Evolutionary conservation across 1,140 invertebrate species (phyloP).

Genomic region (Helicoverpa zea): DNA sequence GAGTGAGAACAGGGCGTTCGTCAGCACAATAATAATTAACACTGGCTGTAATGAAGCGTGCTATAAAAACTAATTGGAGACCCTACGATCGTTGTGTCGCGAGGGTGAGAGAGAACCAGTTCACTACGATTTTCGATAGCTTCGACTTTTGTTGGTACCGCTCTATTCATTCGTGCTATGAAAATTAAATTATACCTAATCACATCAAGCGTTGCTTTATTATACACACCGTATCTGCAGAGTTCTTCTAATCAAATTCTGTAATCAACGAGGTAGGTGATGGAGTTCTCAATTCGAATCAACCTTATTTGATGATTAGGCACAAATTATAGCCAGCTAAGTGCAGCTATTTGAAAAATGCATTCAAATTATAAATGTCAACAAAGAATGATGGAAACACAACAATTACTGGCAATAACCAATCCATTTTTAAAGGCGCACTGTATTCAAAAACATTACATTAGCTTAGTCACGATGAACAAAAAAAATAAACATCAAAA

Average conservation of each 20-base stretch:
- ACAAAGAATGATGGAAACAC: slow-evolving; percentile 1
- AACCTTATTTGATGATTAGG: neutral
- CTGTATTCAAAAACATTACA: slow-evolving; percentile 32
- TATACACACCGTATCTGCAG: neutral
- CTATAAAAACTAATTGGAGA: slow-evolving; percentile 85
- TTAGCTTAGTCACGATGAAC: slow-evolving; percentile 32
- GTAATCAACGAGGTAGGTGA: slow-evolving; percentile 1
- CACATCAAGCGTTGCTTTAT: slow-evolving; percentile 1
- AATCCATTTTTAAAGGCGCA: slow-evolving; percentile 20
- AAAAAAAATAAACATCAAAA: slow-evolving; percentile 45
- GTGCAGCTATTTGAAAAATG: neutral
- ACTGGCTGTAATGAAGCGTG: slow-evolving; percentile 83
- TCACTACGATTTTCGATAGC: slow-evolving; percentile 58
- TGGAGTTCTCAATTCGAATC: neutral
- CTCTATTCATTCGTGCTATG: slow-evolving; percentile 18
- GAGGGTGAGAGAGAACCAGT: slow-evolving; percentile 57
- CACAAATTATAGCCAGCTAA: slow-evolving; percentile 5
- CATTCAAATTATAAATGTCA: slow-evolving; percentile 8
- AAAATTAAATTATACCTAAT: slow-evolving; percentile 39
- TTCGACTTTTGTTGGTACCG: slow-evolving; percentile 51
- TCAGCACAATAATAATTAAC: slow-evolving; percentile 85
- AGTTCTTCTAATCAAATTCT: slow-evolving; percentile 27
- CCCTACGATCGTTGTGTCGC: slow-evolving; percentile 70
- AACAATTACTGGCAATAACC: slow-evolving; percentile 7
- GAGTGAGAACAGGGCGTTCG: slow-evolving; percentile 79